Evolutionary conservation across 2,888 invertebrate species (phyloP).

Genomic region (Neoscelio sp.): DNA sequence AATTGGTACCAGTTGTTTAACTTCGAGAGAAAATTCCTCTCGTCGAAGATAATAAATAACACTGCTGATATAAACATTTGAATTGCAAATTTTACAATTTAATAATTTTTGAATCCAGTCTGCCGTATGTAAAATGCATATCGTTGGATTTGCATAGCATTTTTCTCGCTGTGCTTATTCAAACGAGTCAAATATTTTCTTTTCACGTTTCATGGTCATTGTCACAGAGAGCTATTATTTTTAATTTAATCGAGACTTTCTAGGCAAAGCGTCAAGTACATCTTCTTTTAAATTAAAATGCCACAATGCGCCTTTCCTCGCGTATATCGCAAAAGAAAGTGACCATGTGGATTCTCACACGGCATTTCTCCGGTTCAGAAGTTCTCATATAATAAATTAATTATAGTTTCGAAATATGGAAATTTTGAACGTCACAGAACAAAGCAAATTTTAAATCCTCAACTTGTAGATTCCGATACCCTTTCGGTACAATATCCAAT

Average conservation of each 20-base stretch:
- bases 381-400: constrained; percentile 54
- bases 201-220: constrained; percentile 66
- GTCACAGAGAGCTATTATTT: constrained; percentile 61
- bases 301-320: constrained; percentile 55
- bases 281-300: constrained; percentile 60
- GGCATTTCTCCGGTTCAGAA: constrained; percentile 59
- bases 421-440: not conserved
- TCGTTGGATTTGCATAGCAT: too few relatives aligned
- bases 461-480: too few relatives aligned
- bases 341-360: constrained; percentile 49
- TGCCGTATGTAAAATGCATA: too few relatives aligned
- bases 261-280: constrained; percentile 58
- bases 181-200: constrained; percentile 47
- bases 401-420: constrained; percentile 7
- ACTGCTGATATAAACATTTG: too few relatives aligned
- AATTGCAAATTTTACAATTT: too few relatives aligned
- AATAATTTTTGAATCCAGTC: too few relatives aligned
- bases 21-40: too few relatives aligned
- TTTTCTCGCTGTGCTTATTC: constrained; percentile 29
- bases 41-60: too few relatives aligned
- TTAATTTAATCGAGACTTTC: constrained; percentile 64
- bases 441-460: too few relatives aligned
- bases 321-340: constrained; percentile 63
- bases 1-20: too few relatives aligned
- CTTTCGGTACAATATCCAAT: too few relatives aligned